These are phyloP conservation scores for Hirtodrosophila confusa DNA, from an alignment of 2,888 invertebrate species.

Conservation along the genomic window DNA sequence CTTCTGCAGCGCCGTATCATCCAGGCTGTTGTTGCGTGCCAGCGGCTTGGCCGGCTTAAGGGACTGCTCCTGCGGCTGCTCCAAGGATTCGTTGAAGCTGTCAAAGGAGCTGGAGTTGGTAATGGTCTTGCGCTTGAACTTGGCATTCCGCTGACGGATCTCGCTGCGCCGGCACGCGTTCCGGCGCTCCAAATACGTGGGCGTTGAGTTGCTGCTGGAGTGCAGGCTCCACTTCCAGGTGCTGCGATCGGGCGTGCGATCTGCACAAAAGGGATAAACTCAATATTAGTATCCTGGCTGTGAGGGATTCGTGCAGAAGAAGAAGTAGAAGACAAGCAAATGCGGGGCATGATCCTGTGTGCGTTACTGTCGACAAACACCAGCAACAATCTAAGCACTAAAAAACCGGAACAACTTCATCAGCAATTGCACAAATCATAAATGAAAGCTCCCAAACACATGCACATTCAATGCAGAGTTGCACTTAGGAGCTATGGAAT, in stretches of 20 bases:
- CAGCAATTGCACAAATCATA: neutral
- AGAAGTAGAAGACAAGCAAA: constrained; percentile 23
- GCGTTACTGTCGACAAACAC: constrained; percentile 31
- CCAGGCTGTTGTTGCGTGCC: constrained; percentile 74
- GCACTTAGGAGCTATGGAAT: neutral
- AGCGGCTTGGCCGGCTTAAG: constrained; percentile 54
- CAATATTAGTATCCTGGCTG: constrained; percentile 15
- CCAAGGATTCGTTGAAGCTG: constrained; percentile 78
- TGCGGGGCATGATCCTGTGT: constrained; percentile 25
- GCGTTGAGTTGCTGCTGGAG: constrained; percentile 90
- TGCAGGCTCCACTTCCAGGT: constrained; percentile 84
- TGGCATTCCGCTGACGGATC: constrained; percentile 83
- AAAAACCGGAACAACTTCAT: constrained; percentile 24
- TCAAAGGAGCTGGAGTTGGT: constrained; percentile 82
- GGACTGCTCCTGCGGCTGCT: constrained; percentile 47
- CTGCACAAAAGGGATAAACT: constrained; percentile 56
- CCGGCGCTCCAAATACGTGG: constrained; percentile 94
- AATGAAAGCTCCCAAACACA: constrained; percentile 6
- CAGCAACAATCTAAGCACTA: constrained; percentile 54
- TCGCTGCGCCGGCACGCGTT: constrained; percentile 89
- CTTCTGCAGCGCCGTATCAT: constrained; percentile 80
- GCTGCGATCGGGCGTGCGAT: constrained; percentile 83
- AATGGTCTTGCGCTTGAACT: constrained; percentile 83
- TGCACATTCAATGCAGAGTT: constrained; percentile 10
- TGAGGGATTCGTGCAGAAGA: constrained; percentile 1